These are phyloP conservation scores for Eueremaeus valkanovi DNA, from an alignment of 2,888 invertebrate species.

Conservation along the genomic window DNA sequence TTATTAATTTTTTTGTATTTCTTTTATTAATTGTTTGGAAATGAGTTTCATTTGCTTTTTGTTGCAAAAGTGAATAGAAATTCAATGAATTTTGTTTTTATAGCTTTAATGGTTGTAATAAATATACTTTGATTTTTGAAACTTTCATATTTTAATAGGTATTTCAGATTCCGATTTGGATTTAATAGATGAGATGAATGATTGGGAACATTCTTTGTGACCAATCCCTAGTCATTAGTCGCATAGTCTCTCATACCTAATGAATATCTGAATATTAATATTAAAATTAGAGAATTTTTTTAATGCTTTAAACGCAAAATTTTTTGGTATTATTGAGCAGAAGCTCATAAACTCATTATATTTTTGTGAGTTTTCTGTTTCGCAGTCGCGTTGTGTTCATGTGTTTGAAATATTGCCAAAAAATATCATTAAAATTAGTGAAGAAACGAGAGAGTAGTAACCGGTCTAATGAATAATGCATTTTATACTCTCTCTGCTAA, in stretches of 20 bases:
- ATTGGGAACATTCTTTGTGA: slow-evolving; percentile 31
- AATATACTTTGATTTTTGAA: background rate
- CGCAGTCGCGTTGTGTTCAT: background rate
- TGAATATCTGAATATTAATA: slow-evolving; percentile 35
- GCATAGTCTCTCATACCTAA: background rate
- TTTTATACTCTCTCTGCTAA: slow-evolving; percentile 17
- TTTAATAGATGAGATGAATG: background rate
- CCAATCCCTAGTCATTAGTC: slow-evolving; percentile 33
- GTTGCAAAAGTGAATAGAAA: too few species aligned
- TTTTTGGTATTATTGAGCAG: background rate
- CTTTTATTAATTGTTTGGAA: too few species aligned
- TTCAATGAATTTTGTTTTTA: too few species aligned
- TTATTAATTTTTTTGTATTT: too few species aligned
- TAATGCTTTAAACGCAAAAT: slow-evolving; percentile 8
- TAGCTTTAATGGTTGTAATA: too few species aligned
- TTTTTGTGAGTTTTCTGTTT: background rate
- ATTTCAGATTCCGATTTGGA: background rate
- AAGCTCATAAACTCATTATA: slow-evolving; percentile 20
- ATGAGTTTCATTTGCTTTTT: too few species aligned
- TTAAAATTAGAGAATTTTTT: slow-evolving; percentile 21
- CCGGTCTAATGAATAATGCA: slow-evolving; percentile 36
- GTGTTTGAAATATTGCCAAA: slow-evolving; percentile 30
- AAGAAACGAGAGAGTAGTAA: slow-evolving; percentile 11
- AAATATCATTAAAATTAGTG: slow-evolving; percentile 29
- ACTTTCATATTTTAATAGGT: background rate